These are phyloP conservation scores for Opisthocomus hoazin DNA, from an alignment of 2,113 vertebrate species.

Conservation along the genomic window DNA sequence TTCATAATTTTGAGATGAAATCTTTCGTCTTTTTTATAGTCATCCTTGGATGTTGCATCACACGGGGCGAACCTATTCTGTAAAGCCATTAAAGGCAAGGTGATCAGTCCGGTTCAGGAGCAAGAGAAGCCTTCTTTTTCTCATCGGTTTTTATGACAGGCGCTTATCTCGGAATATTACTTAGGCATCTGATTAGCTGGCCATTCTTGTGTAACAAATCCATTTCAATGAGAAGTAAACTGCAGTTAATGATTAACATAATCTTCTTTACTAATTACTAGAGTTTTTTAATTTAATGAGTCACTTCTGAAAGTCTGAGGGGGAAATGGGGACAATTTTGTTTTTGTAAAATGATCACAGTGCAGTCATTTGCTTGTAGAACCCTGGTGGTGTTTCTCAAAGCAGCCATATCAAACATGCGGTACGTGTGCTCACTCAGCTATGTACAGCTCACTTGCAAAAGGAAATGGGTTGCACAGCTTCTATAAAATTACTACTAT, in stretches of 20 bases:
- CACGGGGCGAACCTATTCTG: not conserved
- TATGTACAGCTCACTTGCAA: not conserved
- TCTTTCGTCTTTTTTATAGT: not conserved
- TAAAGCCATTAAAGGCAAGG: not conserved
- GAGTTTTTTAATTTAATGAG: conserved; percentile 24
- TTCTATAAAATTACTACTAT: not conserved
- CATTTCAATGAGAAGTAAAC: conserved; percentile 34
- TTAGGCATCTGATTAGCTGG: not conserved
- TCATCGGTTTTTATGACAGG: not conserved
- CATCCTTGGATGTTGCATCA: not conserved
- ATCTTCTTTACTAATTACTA: conserved; percentile 45
- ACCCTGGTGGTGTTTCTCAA: not conserved
- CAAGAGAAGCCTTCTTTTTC: not conserved
- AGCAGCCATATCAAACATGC: not conserved
- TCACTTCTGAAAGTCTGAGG: conserved; percentile 24
- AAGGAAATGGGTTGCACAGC: not conserved
- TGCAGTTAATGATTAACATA: conserved; percentile 42
- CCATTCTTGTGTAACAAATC: conserved; percentile 24
- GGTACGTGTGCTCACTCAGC: not conserved
- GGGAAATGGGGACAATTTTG: not conserved
- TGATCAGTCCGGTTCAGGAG: not conserved
- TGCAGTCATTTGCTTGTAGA: not conserved
- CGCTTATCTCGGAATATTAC: not conserved
- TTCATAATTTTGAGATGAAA: not conserved
- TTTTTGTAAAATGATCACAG: not conserved